phyloP scores from a whole-genome alignment of 2,888 invertebrate species.

The Andrena minutula region DNA sequence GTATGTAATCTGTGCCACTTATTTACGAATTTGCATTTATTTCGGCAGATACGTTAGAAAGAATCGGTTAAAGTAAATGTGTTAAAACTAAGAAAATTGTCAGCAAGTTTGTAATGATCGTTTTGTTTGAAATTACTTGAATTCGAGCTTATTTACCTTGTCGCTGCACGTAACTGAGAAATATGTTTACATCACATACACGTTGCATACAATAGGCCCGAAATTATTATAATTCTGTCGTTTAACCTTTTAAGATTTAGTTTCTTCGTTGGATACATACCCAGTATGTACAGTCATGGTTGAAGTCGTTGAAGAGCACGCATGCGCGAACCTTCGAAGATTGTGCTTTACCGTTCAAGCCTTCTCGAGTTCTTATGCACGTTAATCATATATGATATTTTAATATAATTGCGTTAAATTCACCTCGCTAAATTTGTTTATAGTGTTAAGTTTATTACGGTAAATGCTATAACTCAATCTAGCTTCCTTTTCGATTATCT shows the following conservation, averaged over 20 bases:
- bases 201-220: slow-evolving; percentile 24
- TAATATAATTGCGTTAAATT: slow-evolving; percentile 13
- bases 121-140: slow-evolving; percentile 15
- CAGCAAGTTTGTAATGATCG: not conserved
- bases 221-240: slow-evolving; percentile 48
- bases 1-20: not conserved
- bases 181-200: slow-evolving; percentile 24
- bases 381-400: slow-evolving; percentile 23
- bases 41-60: not conserved
- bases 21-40: not conserved
- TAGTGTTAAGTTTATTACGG: slow-evolving; percentile 5
- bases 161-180: slow-evolving; percentile 1
- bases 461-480: slow-evolving; percentile 29
- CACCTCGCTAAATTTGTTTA: not conserved
- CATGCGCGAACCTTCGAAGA: slow-evolving; percentile 47
- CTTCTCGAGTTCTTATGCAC: slow-evolving; percentile 44
- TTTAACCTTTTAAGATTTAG: slow-evolving; percentile 59
- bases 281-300: not conserved
- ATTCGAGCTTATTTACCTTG: slow-evolving; percentile 35
- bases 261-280: slow-evolving; percentile 41
- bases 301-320: slow-evolving; percentile 18
- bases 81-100: slow-evolving; percentile 18
- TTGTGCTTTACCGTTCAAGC: slow-evolving; percentile 48
- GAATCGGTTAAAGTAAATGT: slow-evolving; percentile 7
- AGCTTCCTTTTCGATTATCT: not conserved